phyloP scores from a whole-genome alignment of 2,888 invertebrate genomes.

The Aleiodes alternator region DNA sequence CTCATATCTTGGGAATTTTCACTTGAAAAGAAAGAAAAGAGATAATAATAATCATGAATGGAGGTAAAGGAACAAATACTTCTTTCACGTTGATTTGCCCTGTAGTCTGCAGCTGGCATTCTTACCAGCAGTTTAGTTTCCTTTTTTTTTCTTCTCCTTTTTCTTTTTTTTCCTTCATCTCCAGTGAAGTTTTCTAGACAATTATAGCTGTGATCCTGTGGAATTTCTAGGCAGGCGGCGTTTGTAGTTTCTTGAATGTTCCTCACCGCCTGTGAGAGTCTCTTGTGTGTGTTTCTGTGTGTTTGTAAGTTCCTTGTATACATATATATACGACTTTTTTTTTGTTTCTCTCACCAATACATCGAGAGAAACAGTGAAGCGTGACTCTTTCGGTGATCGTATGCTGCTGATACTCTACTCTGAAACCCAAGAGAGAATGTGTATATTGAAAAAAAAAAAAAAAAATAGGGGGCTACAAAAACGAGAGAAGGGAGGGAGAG shows the following conservation, averaged over 20 bases:
- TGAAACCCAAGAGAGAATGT: slow-evolving; percentile 44
- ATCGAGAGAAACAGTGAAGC: slow-evolving; percentile 6
- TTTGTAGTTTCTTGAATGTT: slow-evolving; percentile 2
- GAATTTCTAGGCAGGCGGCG: slow-evolving; percentile 47
- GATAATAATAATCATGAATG: no score
- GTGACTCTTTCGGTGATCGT: slow-evolving; percentile 19
- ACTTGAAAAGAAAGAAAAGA: no score
- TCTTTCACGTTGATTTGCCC: slow-evolving; percentile 2
- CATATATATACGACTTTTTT: not conserved
- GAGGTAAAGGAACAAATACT: no score
- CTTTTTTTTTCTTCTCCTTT: no score
- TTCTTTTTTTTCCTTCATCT: not conserved
- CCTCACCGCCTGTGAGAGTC: no score
- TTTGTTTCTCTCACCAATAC: slow-evolving; percentile 12
- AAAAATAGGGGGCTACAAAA: slow-evolving; percentile 47
- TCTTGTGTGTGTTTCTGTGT: not conserved
- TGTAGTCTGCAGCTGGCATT: slow-evolving; percentile 38
- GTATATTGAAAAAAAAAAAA: slow-evolving; percentile 22
- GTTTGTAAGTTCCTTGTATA: slow-evolving; percentile 3
- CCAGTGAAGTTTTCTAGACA: slow-evolving; percentile 49
- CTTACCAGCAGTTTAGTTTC: not conserved
- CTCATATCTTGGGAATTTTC: no score
- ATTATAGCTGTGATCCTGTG: slow-evolving; percentile 50
- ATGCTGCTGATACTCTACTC: slow-evolving; percentile 7
- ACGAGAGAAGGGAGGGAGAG: not conserved